These are phyloP conservation scores for Aspiorhynchus laticeps DNA, from an alignment of 2,113 vertebrate genomes.

Conservation along the genomic window DNA sequence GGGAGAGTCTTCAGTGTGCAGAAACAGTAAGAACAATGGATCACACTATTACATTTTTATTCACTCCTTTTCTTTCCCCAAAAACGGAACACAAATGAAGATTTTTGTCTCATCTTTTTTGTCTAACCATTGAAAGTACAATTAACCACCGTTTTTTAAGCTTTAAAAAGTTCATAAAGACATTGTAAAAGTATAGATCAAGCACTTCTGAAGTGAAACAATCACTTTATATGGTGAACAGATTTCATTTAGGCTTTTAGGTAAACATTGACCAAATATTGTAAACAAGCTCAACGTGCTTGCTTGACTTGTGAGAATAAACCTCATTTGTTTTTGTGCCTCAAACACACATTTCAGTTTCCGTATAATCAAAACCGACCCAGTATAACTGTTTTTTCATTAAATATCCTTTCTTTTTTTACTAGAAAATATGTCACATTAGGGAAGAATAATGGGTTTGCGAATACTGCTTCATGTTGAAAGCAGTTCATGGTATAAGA, in stretches of 20 bases:
- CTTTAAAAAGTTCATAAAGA: not conserved
- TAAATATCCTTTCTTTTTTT: not conserved
- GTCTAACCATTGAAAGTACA: not conserved
- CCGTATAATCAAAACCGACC: not conserved
- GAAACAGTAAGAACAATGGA: conserved; percentile 70
- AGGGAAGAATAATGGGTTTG: not conserved
- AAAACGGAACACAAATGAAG: not conserved
- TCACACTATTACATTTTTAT: not conserved
- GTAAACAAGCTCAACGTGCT: not conserved
- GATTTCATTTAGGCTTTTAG: not conserved
- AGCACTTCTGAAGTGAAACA: not conserved
- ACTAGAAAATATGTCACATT: too few species aligned
- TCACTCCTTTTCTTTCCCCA: not conserved
- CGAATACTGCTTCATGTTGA: not conserved
- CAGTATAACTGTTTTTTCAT: not conserved
- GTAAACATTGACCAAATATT: too few species aligned
- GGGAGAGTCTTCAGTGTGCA: conserved; percentile 80
- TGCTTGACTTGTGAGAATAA: not conserved
- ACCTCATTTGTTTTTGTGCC: not conserved
- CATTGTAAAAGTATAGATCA: not conserved
- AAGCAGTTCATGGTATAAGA: not conserved
- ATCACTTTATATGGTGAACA: not conserved
- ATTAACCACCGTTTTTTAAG: not conserved
- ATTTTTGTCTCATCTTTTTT: not conserved
- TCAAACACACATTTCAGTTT: not conserved